Percentiles rank a stretch among this genome's conserved stretches.
phyloP scores from a whole-genome alignment of 2,888 invertebrate species.

The Lithophane semibrunnea region DNA sequence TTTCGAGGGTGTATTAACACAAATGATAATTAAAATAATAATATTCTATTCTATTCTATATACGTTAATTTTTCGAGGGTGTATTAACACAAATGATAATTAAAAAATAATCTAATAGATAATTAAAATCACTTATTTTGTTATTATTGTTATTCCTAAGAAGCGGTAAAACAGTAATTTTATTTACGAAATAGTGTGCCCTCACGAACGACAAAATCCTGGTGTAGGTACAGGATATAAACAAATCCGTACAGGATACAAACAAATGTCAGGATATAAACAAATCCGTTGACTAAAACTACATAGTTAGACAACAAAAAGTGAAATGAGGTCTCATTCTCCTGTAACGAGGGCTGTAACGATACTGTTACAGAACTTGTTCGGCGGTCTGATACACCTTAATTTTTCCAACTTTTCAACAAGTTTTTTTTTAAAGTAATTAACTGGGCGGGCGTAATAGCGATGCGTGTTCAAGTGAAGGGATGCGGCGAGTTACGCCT shows the following conservation, averaged over 20 bases:
- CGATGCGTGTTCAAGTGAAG: slow-evolving; percentile 20
- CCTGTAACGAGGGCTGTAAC: slow-evolving; percentile 34
- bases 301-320: slow-evolving; percentile 13
- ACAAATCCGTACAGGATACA: neutral
- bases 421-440: slow-evolving; percentile 64
- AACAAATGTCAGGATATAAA: neutral
- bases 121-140: no score
- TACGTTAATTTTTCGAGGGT: no score
- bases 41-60: no score
- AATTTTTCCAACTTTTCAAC: slow-evolving; percentile 51
- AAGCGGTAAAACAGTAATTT: neutral
- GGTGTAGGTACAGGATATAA: neutral
- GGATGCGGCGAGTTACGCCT: slow-evolving; percentile 7
- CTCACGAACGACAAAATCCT: neutral
- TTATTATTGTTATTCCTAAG: neutral
- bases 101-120: no score
- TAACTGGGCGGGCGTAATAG: slow-evolving; percentile 53
- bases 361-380: slow-evolving; percentile 42
- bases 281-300: neutral
- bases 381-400: slow-evolving; percentile 36
- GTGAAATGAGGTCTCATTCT: slow-evolving; percentile 1
- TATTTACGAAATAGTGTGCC: neutral
- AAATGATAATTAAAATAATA: no score
- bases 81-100: neutral
- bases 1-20: neutral